Base-by-base conservation (phyloP, 2,888 invertebrate species). In the Campoletis raptor region DNA sequence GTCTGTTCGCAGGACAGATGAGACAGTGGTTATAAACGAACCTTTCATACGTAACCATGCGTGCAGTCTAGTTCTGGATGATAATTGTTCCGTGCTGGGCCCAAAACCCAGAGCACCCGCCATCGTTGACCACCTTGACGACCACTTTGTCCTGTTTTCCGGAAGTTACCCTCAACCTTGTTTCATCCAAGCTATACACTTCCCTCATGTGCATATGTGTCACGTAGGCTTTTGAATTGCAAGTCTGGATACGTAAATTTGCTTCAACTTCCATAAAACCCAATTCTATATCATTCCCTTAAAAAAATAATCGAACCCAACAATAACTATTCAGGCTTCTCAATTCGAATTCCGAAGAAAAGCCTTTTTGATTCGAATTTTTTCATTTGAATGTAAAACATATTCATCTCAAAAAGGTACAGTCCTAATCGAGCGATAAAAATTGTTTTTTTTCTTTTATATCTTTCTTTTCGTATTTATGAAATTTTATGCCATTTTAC, bases 81-180 rank as follows among this genome's bases (percentile, higher is more conserved):
- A 73, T 81, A 74, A 82, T 82, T 82, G 74, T 69, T 77, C 81
- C 69, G 72, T 66, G 30, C 61, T 37, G 69, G 52, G 83, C 54
- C 84, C 73, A 84, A 78, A 69, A 69, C 70, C 57, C 48, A 15
- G 45, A 40, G 73, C 61, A 67, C 81, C 74, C 61, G 81, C 80
- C 36, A 36, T 61, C 57, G 24, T 67, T 74, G 73, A 61, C 81
- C 83, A 83, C 81, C 86, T 86, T 81, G 81, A 83, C 81, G 81
- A 78, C 78, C 81, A 86, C 84, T 86, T 84, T 86, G 83, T 86
- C 81, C 84, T 81, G 69, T 81, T 84, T 86, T 86, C 86, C 84
- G 86, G 81, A 86, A 86, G 86, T 84, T 69, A 61, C 61, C 57
- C 66, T 73, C 69, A 81, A 64, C 73, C 78, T 61, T 61, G 74